These are phyloP conservation scores for Otolemur garnettii DNA, from an alignment of 2,113 vertebrate species.

Conservation along the genomic window DNA sequence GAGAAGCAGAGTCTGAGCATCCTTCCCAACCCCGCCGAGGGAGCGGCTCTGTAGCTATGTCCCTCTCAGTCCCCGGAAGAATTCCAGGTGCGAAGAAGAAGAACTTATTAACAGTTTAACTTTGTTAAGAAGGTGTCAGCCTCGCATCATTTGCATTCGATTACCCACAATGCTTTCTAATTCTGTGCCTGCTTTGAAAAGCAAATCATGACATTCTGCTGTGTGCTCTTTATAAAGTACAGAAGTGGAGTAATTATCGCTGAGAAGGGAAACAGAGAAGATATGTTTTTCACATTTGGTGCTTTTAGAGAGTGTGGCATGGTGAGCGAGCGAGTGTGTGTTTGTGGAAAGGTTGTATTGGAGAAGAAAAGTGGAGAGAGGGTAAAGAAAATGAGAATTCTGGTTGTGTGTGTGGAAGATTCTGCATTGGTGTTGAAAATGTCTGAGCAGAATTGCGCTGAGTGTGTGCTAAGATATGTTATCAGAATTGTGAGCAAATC, in stretches of 20 bases:
- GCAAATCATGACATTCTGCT: constrained; percentile 57
- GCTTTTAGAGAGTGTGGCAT: not conserved
- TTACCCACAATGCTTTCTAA: constrained; percentile 56
- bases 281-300: constrained; percentile 28
- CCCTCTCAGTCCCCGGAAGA: not conserved
- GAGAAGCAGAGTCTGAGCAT: not conserved
- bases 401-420: not conserved
- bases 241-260: constrained; percentile 25
- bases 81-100: constrained; percentile 34
- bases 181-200: constrained; percentile 52
- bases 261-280: not conserved
- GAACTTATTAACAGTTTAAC: constrained; percentile 34
- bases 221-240: constrained; percentile 17
- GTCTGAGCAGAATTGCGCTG: not conserved
- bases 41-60: fast-evolving
- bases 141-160: constrained; percentile 44
- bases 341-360: not conserved
- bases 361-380: not conserved
- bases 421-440: not conserved
- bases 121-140: constrained; percentile 54
- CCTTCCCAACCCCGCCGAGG: fast-evolving
- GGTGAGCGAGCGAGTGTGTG: not conserved
- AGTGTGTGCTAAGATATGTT: not conserved
- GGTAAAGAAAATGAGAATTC: not conserved
- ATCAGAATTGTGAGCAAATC: not conserved